Evolutionary conservation across 2,113 vertebrate species (phyloP).

Genomic region (Tringa solitaria): DNA sequence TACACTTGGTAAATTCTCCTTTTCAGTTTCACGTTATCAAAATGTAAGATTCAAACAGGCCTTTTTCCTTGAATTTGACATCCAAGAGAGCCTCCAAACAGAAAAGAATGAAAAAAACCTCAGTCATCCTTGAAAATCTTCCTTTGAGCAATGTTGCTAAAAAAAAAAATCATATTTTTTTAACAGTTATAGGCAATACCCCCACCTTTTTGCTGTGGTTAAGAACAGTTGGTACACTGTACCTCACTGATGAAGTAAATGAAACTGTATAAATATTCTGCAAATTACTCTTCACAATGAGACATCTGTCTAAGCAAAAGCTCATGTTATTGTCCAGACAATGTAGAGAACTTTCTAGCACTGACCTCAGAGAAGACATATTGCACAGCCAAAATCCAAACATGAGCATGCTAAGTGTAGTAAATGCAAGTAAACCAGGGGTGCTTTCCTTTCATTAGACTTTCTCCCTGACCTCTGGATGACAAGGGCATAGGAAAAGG

Average conservation of each 20-base stretch:
- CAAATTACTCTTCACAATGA: neutral
- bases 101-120: neutral
- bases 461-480: constrained; percentile 47
- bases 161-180: neutral
- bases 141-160: neutral
- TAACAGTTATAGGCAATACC: neutral
- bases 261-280: constrained; percentile 4
- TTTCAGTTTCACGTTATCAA: neutral
- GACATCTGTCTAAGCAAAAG: neutral
- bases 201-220: neutral
- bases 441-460: constrained; percentile 49
- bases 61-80: neutral
- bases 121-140: neutral
- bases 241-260: neutral
- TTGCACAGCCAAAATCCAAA: constrained; percentile 24
- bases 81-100: neutral
- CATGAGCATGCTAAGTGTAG: neutral
- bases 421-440: constrained; percentile 30
- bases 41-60: neutral
- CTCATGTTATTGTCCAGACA: constrained; percentile 27
- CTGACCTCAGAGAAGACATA: constrained; percentile 2
- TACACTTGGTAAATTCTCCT: neutral
- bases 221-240: neutral
- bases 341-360: neutral
- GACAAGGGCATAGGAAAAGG: constrained; percentile 64